A percentile compares a stretch with the other conserved stretches of the same genome.
phyloP scores from a whole-genome alignment of 2,888 invertebrate genomes.

The Allygus modestus region DNA sequence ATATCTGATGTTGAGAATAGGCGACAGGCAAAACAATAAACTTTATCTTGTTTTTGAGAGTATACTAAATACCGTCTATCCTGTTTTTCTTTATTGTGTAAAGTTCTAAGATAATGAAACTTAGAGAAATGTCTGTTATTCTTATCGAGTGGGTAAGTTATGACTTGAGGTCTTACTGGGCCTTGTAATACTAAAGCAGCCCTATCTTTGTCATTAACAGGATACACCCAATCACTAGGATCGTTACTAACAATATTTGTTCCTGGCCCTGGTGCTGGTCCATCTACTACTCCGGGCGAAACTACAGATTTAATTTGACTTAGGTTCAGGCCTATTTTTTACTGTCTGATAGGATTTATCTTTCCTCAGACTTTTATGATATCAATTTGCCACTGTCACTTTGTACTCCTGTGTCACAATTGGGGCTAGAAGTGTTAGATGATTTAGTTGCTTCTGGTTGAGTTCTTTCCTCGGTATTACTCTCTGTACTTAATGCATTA shows the following conservation, averaged over 20 bases:
- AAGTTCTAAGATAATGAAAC: too few relatives aligned
- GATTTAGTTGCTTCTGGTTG: background rate
- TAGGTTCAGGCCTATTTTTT: too few relatives aligned
- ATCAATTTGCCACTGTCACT: background rate
- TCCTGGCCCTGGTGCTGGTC: background rate
- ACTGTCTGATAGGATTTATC: too few relatives aligned
- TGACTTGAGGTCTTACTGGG: background rate
- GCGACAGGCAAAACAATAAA: too few relatives aligned
- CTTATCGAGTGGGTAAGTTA: slow-evolving; percentile 8
- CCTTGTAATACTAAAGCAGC: background rate
- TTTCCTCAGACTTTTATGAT: too few relatives aligned
- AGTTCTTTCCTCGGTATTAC: background rate
- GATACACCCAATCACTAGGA: slow-evolving; percentile 26
- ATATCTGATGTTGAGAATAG: too few relatives aligned
- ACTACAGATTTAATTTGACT: background rate
- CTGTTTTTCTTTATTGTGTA: too few relatives aligned
- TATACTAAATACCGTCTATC: too few relatives aligned
- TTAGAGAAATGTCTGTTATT: slow-evolving; percentile 25
- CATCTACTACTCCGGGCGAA: background rate
- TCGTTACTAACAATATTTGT: slow-evolving; percentile 7
- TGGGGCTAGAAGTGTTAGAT: background rate
- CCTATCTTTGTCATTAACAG: slow-evolving; percentile 21
- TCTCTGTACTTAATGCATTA: slow-evolving; percentile 17
- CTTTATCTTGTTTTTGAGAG: too few relatives aligned
- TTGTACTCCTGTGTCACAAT: slow-evolving; percentile 4